Evolutionary conservation across 2,888 invertebrate genomes (phyloP).

Genomic region (Nomada ruficornis): DNA sequence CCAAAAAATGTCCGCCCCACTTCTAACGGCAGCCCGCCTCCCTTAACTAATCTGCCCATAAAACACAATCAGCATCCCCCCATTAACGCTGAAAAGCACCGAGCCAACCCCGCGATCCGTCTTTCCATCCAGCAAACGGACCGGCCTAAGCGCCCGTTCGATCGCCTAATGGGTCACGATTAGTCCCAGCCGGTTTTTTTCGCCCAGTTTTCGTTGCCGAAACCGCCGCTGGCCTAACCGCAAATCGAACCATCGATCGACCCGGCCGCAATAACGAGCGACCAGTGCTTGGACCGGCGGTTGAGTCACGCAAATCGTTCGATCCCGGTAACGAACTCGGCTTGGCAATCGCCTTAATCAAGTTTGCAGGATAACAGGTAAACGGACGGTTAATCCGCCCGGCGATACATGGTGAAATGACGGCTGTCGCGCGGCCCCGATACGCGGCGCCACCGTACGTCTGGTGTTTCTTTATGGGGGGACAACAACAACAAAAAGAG

Average conservation of each 20-base stretch:
- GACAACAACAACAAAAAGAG: no score
- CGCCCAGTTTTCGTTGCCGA: slow-evolving; percentile 21
- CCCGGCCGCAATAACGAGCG: slow-evolving; percentile 36
- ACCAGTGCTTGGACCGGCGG: slow-evolving; percentile 8
- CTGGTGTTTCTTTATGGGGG: no score
- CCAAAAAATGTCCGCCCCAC: no score
- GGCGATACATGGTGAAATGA: slow-evolving; percentile 48
- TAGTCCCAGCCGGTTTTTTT: slow-evolving; percentile 31
- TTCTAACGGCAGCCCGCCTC: neutral
- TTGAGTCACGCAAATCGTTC: slow-evolving; percentile 70
- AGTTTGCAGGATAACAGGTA: slow-evolving; percentile 71
- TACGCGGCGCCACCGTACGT: no score
- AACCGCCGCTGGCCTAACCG: slow-evolving; percentile 10
- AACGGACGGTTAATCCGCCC: slow-evolving; percentile 67
- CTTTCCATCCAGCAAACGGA: neutral
- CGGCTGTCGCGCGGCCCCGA: neutral
- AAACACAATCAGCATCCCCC: no score
- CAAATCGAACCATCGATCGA: slow-evolving; percentile 54
- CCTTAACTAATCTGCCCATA: no score
- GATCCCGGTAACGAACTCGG: slow-evolving; percentile 69
- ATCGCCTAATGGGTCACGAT: slow-evolving; percentile 28
- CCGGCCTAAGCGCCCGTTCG: neutral
- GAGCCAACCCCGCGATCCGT: neutral
- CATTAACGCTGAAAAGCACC: no score
- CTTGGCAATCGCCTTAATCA: slow-evolving; percentile 71